A percentile compares a stretch with the other conserved stretches of the same genome.
These are phyloP conservation scores for Drosophila koepferae DNA, from an alignment of 2,888 invertebrate genomes.

Conservation along the genomic window DNA sequence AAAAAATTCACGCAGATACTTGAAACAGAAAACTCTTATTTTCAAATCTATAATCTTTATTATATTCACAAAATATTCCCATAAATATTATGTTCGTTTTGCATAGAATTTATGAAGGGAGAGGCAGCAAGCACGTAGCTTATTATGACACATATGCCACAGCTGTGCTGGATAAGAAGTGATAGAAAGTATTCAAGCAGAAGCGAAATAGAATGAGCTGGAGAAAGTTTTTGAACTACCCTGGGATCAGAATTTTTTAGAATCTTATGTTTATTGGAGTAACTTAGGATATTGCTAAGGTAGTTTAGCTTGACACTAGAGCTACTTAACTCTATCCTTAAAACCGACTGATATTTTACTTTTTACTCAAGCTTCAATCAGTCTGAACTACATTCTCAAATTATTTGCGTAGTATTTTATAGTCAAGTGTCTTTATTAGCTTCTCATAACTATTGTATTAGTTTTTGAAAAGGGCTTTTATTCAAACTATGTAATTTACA, in stretches of 20 bases:
- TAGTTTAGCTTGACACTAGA: too few species aligned
- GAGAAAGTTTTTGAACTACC: background rate
- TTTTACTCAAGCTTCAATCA: background rate
- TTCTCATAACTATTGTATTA: slow-evolving; percentile 41
- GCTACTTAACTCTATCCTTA: background rate
- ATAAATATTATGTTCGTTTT: background rate
- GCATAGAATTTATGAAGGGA: background rate
- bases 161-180: background rate
- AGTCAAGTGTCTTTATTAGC: background rate
- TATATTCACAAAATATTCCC: background rate
- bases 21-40: background rate
- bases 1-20: background rate
- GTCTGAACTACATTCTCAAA: background rate
- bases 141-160: slow-evolving; percentile 2
- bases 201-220: background rate
- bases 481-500: slow-evolving; percentile 35
- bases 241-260: too few species aligned
- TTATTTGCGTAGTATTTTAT: slow-evolving; percentile 3
- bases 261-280: too few species aligned
- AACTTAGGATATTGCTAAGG: too few species aligned
- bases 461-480: slow-evolving; percentile 42
- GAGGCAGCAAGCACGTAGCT: slow-evolving; percentile 3
- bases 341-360: background rate
- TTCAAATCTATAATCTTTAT: background rate
- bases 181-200: background rate